Percentiles rank a stretch among this genome's conserved stretches.
phyloP scores from a whole-genome alignment of 2,113 vertebrate genomes.

The Taxidea taxus region DNA sequence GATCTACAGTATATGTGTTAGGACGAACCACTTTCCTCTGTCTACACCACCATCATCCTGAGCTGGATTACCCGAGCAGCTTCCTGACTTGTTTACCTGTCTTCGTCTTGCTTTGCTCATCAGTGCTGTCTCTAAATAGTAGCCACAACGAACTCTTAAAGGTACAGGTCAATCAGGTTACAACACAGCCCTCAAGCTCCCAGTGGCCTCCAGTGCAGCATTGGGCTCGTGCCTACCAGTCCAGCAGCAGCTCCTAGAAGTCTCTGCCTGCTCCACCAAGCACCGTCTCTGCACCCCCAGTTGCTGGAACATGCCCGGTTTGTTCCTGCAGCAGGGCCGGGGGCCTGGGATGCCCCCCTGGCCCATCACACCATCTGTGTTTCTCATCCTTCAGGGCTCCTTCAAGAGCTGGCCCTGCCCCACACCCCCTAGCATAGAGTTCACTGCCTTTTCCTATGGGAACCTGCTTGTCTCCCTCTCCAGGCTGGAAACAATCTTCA shows the following conservation, averaged over 20 bases:
- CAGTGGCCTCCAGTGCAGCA: rapidly evolving
- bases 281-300: rapidly evolving
- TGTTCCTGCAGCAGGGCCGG: no score
- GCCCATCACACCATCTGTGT: no score
- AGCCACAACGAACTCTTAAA: background rate
- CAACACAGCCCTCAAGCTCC: background rate
- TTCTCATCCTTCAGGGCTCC: no score
- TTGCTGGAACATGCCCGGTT: background rate
- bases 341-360: no score
- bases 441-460: background rate
- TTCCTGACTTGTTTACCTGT: background rate
- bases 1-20: background rate
- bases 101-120: no score
- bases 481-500: background rate
- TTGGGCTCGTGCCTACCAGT: no score
- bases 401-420: no score
- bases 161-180: background rate
- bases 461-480: background rate
- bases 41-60: background rate
- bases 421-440: background rate
- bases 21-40: no score
- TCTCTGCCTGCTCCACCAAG: background rate
- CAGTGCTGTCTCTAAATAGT: no score
- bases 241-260: rapidly evolving
- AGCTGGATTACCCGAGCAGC: background rate